A percentile compares a stretch with the other conserved stretches of the same genome.
These are phyloP conservation scores for Alosa alosa DNA, from an alignment of 2,113 vertebrate genomes.

Conservation along the genomic window DNA sequence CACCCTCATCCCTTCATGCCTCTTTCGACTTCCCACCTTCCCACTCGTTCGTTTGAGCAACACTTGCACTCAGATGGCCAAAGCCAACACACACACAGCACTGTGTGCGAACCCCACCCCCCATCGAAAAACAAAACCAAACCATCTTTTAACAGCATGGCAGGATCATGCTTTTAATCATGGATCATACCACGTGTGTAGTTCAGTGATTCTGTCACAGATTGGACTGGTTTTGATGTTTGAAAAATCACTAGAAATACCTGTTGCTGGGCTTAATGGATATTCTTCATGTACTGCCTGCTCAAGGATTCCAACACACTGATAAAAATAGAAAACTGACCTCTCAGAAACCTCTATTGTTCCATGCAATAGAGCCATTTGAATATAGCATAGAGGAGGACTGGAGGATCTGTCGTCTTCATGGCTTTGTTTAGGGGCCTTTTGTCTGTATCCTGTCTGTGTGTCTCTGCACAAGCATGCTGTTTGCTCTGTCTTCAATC, in stretches of 20 bases:
- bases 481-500: too few relatives aligned
- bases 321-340: not conserved
- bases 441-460: too few relatives aligned
- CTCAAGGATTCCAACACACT: not conserved
- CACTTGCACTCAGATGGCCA: not conserved
- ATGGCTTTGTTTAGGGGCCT: too few relatives aligned
- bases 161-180: constrained; percentile 10
- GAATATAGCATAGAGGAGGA: too few relatives aligned
- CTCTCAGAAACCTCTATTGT: not conserved
- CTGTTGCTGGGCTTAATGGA: not conserved
- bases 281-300: not conserved
- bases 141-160: not conserved
- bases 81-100: not conserved
- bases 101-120: not conserved
- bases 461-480: too few relatives aligned
- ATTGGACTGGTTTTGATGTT: not conserved
- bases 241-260: not conserved
- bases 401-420: too few relatives aligned
- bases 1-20: not conserved
- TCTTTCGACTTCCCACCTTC: too few relatives aligned
- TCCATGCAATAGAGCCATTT: too few relatives aligned
- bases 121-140: not conserved
- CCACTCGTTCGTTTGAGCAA: not conserved
- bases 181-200: not conserved
- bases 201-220: not conserved